Base-by-base conservation (phyloP, 2,113 vertebrate species). In the Hiodon tergisus region DNA sequence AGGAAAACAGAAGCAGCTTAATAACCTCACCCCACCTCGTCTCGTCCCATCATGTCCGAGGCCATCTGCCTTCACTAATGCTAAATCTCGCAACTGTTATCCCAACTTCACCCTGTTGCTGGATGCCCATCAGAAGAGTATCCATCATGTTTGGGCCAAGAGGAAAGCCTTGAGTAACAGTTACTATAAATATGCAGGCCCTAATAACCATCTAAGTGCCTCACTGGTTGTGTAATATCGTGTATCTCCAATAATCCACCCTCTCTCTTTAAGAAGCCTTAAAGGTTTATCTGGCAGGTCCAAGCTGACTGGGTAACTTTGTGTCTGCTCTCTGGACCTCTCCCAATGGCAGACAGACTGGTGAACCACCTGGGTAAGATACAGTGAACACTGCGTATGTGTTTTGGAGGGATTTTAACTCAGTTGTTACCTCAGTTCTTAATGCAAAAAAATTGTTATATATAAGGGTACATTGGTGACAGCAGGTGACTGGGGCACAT, bases 121-220 rank as follows among this genome's bases (percentile, higher is more conserved):
- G 50, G 66, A 2, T 14, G 52, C 50, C 55, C 57, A 80, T 80
- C 66, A 52, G 75, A 53, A 68, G 83, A 82, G 80, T 74, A 80
- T 77, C 71, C 76, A 71, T 82, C 78, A 80, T 78, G 84, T 85
- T 83, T 81, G 53, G 16, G 55, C 48, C 65, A 67, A 67, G 16
- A 16, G 68, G 17, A 77, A 73, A 78, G 76, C 72, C 75, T 70
- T 75, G 78, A 76, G 74, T 76, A 78, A 71, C 74, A 50, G 68
- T 80, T 87, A 77, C 84, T 86, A 87, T 84, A 84, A 81, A 86
- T 84, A 83, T 52, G 65, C 69, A 46, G 61, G 76, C 73, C 67
- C 46, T 46, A 73, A 83, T 80, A 85, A 78, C 31, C 31, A 77
- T 78, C 73, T 81, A 84, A 85, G 81, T 78, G 82, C 77, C 67